phyloP scores from a whole-genome alignment of 2,113 vertebrate species.

The Lonchura striata region DNA sequence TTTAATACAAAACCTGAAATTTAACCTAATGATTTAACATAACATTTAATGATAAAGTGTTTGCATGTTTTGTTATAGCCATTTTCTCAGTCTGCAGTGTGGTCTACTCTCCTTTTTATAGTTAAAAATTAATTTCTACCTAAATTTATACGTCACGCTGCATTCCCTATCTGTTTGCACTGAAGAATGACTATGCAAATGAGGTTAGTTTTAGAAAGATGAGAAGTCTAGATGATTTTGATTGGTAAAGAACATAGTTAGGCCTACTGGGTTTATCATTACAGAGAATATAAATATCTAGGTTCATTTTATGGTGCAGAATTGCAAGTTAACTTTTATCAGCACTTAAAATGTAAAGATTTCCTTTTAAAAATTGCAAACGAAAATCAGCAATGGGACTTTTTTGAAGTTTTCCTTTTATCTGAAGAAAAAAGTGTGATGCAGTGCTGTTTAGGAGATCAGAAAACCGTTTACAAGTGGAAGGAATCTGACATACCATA shows the following conservation, averaged over 20 bases:
- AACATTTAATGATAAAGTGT: neutral
- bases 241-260: neutral
- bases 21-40: neutral
- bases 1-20: neutral
- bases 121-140: neutral
- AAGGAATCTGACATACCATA: constrained; percentile 21
- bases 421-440: neutral
- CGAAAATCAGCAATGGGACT: neutral
- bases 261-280: neutral
- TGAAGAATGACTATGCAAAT: neutral
- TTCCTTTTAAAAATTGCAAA: neutral
- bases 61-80: neutral
- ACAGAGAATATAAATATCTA: neutral
- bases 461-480: neutral
- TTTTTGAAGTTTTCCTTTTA: constrained; percentile 27
- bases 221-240: neutral
- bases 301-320: neutral
- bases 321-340: neutral
- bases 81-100: neutral
- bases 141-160: neutral
- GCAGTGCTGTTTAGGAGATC: neutral
- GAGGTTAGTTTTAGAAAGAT: neutral
- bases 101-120: neutral
- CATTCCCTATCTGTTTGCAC: neutral
- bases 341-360: neutral